Evolutionary conservation across 2,888 invertebrate species (phyloP), one percentile per base, ranked within the genome.

Genomic region (Fabriciana adippe): DNA sequence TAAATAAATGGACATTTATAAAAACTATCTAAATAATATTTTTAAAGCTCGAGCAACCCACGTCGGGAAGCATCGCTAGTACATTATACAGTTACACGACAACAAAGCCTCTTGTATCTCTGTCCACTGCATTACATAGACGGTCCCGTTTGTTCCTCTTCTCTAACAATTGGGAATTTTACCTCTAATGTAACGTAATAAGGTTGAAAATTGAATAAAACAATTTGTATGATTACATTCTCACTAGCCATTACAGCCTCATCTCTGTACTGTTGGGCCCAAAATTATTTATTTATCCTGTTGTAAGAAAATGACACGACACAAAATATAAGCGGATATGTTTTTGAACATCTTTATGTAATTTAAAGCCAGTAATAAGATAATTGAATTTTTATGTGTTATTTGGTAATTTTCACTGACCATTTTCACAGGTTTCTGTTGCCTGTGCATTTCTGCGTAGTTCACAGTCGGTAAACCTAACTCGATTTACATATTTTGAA

Each of bases 121-220:
- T 68, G 64, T 68, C 68, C 68, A 64, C 64, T 55, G 64, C 60
- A 64, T 64, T 68, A 64, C 64, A 68, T 68, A 64, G 64, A 35
- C 64, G 35, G 59, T 68, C 68, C 68, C 68, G 68, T 68, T 68
- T 64, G 59, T 64, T 68, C 55, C 48, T 55, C 47, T 50, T 60
- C 55, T 60, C 4, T 31, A 8, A 18, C 11, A 45, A 55, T 16
- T 31, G 18, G 6, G 21, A 55, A 48, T 50, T 55, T 68, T n/a
- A 41, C n/a, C 47, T 50, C 47, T 60, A 68, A 21, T 2, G 3
- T 8, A 14, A 6, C 1, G 0, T 0, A 3, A 41, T 64, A 68
- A 64, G 64, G 54, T 59, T 51, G 11, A 64, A 50, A 68, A 35
- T 59, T 6, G 26, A 35, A 15, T 50, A 51, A 15, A 14, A 14